Base-by-base conservation (phyloP, 2,113 vertebrate species). In the Willisornis vidua region DNA sequence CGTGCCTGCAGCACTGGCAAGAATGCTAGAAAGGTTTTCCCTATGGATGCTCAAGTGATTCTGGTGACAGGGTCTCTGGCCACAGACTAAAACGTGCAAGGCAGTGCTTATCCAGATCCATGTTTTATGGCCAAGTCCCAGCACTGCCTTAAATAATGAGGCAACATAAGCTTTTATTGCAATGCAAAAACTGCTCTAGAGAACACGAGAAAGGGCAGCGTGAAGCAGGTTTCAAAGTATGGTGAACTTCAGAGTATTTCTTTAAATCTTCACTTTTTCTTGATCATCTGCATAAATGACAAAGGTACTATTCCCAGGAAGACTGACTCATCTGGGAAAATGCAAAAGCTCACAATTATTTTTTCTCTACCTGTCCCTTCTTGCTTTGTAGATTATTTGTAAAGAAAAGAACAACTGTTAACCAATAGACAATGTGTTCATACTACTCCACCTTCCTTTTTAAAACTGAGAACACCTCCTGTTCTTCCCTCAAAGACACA, bases 261-360 rank as follows among this genome's bases (percentile, higher is more conserved):
- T 95, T 89, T 91, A 92, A 94, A 82, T 85, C 61, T 92, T 35
- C 1, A 2, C 37, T 57, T 78, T 79, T 76, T 87, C 59, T 61
- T 61, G 46, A 35, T 73, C 71, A 68, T 72, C 48, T 94, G 89
- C 75, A 87, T 87, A 94, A 86, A 82, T 46, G 59, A 72, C 66
- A 93, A 85, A 96, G 92, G 89, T 82, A 85, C 66, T 33, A 37
- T 46, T 85, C 83, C 88, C 89, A 94, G 83, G 66, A 94, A 96
- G 61, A 62, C n/a, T 97, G 97, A 98, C 62, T 98, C 96, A 98
- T 13, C 59, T 97, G 97, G 96, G 97, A 97, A 97, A 97, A 92
- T 59, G 61, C 76, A 77, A 89, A 72, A 68, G 68, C 90, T 95
- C 33, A 57, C 94, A 91, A 33, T 83, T 57, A 58, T 35, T 59